Evolutionary conservation across 2,797 vertebrate species (phyloP).

Genomic region (Odontamblyopus lacepedii): DNA sequence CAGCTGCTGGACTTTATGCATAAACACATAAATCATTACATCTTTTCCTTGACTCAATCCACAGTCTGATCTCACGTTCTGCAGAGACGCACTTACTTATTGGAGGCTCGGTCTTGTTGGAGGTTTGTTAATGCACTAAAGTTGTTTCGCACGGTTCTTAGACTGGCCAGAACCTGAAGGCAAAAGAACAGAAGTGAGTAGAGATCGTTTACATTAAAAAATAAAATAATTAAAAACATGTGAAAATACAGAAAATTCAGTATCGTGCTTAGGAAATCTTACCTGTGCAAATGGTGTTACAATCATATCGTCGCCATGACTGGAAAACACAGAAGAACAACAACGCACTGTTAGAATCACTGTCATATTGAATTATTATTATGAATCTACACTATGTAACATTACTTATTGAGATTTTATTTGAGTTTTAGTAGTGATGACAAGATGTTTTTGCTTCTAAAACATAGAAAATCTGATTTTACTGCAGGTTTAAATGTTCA

Average conservation of each 20-base stretch:
- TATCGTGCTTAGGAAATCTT: constrained; percentile 28
- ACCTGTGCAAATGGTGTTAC: constrained; percentile 99
- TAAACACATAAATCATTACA: not conserved
- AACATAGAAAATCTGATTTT: not conserved
- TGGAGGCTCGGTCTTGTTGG: constrained; percentile 90
- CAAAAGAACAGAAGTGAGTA: constrained; percentile 5
- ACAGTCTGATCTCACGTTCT: not conserved
- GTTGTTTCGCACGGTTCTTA: constrained; percentile 98
- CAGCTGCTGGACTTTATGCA: not conserved
- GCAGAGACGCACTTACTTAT: constrained; percentile 85
- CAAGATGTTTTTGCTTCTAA: too few species aligned
- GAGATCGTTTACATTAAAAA: not conserved
- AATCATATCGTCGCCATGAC: constrained; percentile 99
- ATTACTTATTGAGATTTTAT: too few species aligned
- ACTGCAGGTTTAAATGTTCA: not conserved
- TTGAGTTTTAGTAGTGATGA: not conserved
- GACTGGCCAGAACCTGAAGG: constrained; percentile 92
- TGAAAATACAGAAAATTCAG: not conserved
- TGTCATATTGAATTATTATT: too few species aligned
- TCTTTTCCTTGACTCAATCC: not conserved
- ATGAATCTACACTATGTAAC: too few species aligned
- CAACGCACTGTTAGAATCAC: not conserved
- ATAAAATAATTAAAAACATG: not conserved
- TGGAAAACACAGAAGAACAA: constrained; percentile 73
- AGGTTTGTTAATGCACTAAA: constrained; percentile 98